Evolutionary conservation across 2,888 invertebrate genomes (phyloP).

Genomic region (Synergus itoensis): DNA sequence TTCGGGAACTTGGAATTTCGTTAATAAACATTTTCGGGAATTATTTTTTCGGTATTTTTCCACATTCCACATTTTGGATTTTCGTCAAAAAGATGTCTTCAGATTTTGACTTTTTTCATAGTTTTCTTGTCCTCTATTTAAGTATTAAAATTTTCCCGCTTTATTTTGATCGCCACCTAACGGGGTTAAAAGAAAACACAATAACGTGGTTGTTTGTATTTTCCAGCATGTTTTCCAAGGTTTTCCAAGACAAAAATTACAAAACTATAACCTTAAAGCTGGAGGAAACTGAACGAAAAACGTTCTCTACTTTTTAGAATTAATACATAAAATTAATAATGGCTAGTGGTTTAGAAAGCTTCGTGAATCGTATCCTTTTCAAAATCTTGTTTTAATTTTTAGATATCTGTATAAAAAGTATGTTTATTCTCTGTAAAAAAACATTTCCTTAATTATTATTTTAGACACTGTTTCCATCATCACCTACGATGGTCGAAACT

Average conservation of each 20-base stretch:
- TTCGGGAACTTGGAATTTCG: no score
- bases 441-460: constrained; percentile 52
- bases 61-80: no score
- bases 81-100: no score
- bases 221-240: no score
- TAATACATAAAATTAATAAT: constrained; percentile 78
- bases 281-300: neutral
- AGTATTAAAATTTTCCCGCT: neutral
- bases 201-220: neutral
- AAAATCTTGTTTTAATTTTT: constrained; percentile 29
- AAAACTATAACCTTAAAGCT: constrained; percentile 48
- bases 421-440: neutral
- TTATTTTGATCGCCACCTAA: neutral
- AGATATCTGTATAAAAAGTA: neutral
- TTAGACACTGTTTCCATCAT: constrained; percentile 94
- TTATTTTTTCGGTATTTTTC: no score
- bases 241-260: no score
- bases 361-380: constrained; percentile 88
- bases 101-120: no score
- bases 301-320: neutral
- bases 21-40: no score
- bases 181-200: neutral
- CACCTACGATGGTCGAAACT: constrained; percentile 97
- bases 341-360: constrained; percentile 92
- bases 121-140: no score